A percentile compares a stretch with the other conserved stretches of the same genome.
Evolutionary conservation across 1,140 invertebrate species (phyloP).

Genomic region (Holotrichia oblita): DNA sequence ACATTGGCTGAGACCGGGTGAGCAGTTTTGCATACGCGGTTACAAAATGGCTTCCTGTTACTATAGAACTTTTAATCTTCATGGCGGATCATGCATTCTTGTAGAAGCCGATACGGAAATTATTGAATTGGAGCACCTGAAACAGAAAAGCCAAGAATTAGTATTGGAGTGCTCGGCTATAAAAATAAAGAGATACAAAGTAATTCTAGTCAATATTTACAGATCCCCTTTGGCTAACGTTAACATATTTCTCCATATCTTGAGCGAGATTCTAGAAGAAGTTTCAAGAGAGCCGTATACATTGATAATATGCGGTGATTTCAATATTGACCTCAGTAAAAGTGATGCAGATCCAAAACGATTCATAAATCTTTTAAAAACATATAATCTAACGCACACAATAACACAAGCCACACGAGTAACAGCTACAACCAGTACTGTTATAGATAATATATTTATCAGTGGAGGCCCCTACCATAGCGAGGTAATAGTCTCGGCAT

Average conservation of each 20-base stretch:
- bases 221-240: not conserved
- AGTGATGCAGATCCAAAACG: not conserved
- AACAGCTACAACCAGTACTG: not conserved
- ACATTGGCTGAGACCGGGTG: conserved; percentile 9
- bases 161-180: not conserved
- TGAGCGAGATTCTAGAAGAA: not conserved
- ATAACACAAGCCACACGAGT: not conserved
- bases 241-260: not conserved
- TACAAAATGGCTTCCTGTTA: conserved; percentile 12
- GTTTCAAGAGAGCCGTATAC: not conserved
- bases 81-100: conserved; percentile 26
- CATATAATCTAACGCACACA: not conserved
- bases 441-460: conserved; percentile 15
- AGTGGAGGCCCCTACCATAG: not conserved
- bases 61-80: not conserved
- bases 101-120: not conserved
- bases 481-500: conserved; percentile 1
- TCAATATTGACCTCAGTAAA: conserved; percentile 3
- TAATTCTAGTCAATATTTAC: conserved; percentile 10
- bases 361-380: not conserved
- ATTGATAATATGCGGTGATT: conserved; percentile 18
- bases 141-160: conserved; percentile 19
- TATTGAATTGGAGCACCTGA: not conserved
- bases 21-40: not conserved
- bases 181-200: not conserved